Evolutionary conservation across 2,888 invertebrate species (phyloP).

Genomic region (Temnothorax rugatulus): DNA sequence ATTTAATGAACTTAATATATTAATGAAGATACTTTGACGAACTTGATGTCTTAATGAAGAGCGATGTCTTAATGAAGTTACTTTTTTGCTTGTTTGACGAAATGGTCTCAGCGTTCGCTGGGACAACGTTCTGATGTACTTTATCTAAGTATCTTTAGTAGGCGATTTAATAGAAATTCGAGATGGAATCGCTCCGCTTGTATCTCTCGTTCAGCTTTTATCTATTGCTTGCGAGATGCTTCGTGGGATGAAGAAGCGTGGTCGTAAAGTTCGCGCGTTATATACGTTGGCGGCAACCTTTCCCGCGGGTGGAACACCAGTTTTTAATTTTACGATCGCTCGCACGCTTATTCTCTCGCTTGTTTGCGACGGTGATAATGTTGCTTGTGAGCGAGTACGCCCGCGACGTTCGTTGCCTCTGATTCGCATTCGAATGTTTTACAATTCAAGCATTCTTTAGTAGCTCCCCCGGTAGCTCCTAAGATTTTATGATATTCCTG

Average conservation of each 20-base stretch:
- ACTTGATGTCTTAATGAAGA: background rate
- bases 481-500: background rate
- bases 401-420: background rate
- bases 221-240: conserved; percentile 32
- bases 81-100: background rate
- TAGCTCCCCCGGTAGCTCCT: too few relatives aligned
- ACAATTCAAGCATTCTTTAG: background rate
- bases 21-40: background rate
- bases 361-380: conserved; percentile 37
- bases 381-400: background rate
- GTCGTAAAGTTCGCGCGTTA: conserved; percentile 58
- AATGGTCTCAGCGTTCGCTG: background rate
- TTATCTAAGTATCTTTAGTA: background rate
- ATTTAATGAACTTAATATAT: background rate
- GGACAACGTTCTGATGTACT: background rate
- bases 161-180: conserved; percentile 51
- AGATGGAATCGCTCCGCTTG: conserved; percentile 52
- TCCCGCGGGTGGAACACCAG: conserved; percentile 29
- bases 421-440: conserved; percentile 7
- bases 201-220: conserved; percentile 51
- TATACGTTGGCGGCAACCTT: conserved; percentile 54
- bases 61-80: background rate
- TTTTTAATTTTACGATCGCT: conserved; percentile 56
- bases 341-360: background rate
- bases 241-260: conserved; percentile 53